Conservation (phyloP, 2,888 invertebrate genomes). For the Polydrusus cervinus region DNA sequence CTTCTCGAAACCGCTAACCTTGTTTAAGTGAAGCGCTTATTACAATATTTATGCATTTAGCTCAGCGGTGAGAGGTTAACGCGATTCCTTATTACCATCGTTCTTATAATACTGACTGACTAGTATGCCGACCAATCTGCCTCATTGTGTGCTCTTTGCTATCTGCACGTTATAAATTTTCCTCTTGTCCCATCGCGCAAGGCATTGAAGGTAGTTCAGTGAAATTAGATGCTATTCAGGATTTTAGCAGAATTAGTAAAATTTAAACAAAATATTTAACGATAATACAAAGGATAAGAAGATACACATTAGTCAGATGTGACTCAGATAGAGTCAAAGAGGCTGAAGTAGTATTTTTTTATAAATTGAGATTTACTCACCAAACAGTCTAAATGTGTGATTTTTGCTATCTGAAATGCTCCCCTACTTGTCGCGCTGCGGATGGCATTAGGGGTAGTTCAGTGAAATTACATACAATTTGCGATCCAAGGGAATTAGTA, state of each 20-base stretch:
- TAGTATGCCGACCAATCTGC: constrained; percentile 26
- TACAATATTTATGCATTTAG: constrained; percentile 56
- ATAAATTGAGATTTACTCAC: too few relatives aligned
- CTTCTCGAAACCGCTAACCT: constrained; percentile 15
- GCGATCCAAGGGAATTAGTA: too few relatives aligned
- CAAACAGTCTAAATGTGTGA: too few relatives aligned
- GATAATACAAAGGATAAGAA: too few relatives aligned
- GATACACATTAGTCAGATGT: too few relatives aligned
- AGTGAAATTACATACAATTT: too few relatives aligned
- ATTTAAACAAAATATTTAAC: too few relatives aligned
- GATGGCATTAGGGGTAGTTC: too few relatives aligned
- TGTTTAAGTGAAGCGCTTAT: constrained; percentile 42
- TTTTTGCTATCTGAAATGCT: too few relatives aligned
- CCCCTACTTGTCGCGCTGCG: too few relatives aligned
- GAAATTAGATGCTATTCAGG: neutral
- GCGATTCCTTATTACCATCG: constrained; percentile 54
- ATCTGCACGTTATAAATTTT: constrained; percentile 32
- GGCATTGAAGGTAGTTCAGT: neutral
- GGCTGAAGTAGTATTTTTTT: too few relatives aligned
- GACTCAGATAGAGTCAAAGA: too few relatives aligned
- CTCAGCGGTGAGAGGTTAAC: constrained; percentile 55
- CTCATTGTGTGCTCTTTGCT: constrained; percentile 28
- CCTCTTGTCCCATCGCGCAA: neutral
- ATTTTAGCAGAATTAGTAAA: neutral
- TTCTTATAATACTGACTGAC: constrained; percentile 27